Base-by-base conservation (phyloP, 2,888 invertebrate species). In the Agrotis ipsilon region DNA sequence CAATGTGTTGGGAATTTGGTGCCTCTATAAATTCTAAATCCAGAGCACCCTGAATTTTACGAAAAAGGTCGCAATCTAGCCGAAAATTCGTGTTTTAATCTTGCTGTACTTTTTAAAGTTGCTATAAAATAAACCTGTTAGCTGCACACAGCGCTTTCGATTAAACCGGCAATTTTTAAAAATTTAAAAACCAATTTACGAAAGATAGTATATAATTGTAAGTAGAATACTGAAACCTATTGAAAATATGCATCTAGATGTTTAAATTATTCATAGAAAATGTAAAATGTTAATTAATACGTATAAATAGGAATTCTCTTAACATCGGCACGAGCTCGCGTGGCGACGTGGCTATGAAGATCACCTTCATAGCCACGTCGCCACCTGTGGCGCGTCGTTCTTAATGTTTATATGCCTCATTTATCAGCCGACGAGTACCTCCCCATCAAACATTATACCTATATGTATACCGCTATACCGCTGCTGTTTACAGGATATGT, bases 371-470 rank as follows among this genome's bases (percentile, higher is more conserved):
- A 43, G 54, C 55, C 55, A 19, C 63, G 64, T 68, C 69, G 58
- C 77, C 83, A 84, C 80, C 78, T 84, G 80, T 83, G 74, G 83
- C 71, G 80, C 63, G 46, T 46, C 65, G 54, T 62, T 63, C 72
- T 55, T 77, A 77, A 80, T 77, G 73, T 77, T 74, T 55, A 80
- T 79, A 54, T 60, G 68, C 55, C 68, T 75, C 83, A 83, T 83
- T 83, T 84, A 73, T 83, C 83, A 84, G 49, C 24, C 46, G 57
- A 43, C 51, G 55, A 74, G 62, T 43, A 49, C 72, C 57, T 49
- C 64, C 27, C 43, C 67, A 55, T 58, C 60, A 66, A 49, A 57
- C 39, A 62, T 39, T 51, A 63, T 21, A 75, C 66, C 62, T 61
- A 27, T 19, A 49, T 49, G 71, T 43, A n/a, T n/a, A 52, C 32